These are phyloP conservation scores for Typhlomys cinereus DNA, from an alignment of 2,113 vertebrate genomes.

Conservation along the genomic window DNA sequence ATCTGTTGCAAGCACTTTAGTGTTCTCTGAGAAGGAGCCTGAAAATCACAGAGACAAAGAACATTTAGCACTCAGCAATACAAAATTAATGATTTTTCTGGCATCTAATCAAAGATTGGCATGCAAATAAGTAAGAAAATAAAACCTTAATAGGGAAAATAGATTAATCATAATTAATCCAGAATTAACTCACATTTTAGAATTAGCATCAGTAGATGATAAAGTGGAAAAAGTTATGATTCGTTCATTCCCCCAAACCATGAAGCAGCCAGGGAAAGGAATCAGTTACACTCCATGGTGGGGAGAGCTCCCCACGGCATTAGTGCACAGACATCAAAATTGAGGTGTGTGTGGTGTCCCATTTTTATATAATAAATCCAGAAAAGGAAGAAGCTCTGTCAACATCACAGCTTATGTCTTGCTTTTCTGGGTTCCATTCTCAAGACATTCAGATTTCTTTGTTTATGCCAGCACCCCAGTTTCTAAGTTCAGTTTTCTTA, in stretches of 20 bases:
- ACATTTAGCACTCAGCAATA: not conserved
- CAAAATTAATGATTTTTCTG: not conserved
- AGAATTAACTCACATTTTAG: not conserved
- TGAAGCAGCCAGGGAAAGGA: not conserved
- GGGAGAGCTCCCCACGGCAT: not conserved
- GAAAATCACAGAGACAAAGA: not conserved
- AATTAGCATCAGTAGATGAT: not conserved
- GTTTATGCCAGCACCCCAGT: not conserved
- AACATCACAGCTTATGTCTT: not conserved
- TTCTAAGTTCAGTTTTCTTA: not conserved
- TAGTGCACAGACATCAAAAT: not conserved
- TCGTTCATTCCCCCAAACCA: not conserved
- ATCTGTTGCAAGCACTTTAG: not conserved
- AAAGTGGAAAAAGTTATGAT: not conserved
- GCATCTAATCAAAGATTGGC: not conserved
- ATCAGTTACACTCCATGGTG: not conserved
- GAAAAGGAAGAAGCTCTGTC: not conserved
- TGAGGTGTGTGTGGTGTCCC: not conserved
- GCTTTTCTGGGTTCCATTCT: not conserved
- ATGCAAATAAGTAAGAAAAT: not conserved
- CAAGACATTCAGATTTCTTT: not conserved
- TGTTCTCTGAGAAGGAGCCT: not conserved
- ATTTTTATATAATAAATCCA: not conserved
- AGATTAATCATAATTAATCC: not conserved
- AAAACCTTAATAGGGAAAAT: not conserved